Base-by-base conservation (phyloP, 2,113 vertebrate species). In the Aphelocoma coerulescens region DNA sequence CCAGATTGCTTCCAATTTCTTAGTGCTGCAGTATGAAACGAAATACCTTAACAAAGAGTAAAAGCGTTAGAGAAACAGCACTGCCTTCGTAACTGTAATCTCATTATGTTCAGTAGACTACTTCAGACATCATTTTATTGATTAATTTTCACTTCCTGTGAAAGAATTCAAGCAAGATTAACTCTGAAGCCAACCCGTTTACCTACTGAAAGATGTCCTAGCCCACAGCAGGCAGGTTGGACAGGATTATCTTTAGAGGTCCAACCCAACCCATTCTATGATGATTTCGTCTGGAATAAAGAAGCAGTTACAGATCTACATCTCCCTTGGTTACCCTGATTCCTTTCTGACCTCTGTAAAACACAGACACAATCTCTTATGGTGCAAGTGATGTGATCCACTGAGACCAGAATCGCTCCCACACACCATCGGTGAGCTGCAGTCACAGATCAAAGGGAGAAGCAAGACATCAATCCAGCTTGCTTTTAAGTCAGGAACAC, bases 361-460 rank as follows among this genome's bases (percentile, higher is more conserved):
- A 80, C 0, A 66, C 2, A 62, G 46, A 43, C 2, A 10, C 0
- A 2, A 57, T 24, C 27, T 54, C 43, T 37, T 37, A 24, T 0
- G 2, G 57, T 16, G 67, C 54, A 71, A 69, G 43, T 7, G 26
- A 12, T 27, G 26, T 0, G 23, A 76, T 22, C 41, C 76, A 46
- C 23, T 28, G 69, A 85, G 85, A 72, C 19, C 52, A 39, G 57
- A 75, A 72, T 41, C 71, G 55, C 33, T 28, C 57, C 57, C 76
- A 86, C 63, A 33, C 69, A 78, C 12, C 35, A 48, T 10, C 0
- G 1, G 46, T 32, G 20, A 77, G 51, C 58, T 54, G 22, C 24
- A 43, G n/a, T 7, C 72, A 61, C 57, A 83, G 52, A 75, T 52
- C 52, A 86, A 92, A 65, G n/a, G 27, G 21, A 88, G 27, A 75